Percentiles rank a stretch among this genome's conserved stretches.
These are phyloP conservation scores for Mimumesa dahlbomi DNA, from an alignment of 2,888 invertebrate species.

Conservation along the genomic window DNA sequence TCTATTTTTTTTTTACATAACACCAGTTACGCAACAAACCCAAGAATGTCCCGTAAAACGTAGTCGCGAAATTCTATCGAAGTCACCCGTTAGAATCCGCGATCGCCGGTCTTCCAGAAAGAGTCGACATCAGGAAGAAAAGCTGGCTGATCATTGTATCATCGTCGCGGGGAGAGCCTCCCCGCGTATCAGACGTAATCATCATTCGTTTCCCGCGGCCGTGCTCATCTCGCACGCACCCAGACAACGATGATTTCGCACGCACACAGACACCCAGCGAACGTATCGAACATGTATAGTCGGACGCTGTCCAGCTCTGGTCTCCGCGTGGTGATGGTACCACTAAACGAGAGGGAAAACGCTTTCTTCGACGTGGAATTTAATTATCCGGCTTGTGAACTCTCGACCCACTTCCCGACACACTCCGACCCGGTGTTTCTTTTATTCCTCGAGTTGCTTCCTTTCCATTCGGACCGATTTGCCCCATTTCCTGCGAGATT, in stretches of 20 bases:
- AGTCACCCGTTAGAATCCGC: slow-evolving; percentile 34
- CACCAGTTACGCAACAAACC: not conserved
- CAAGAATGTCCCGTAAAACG: slow-evolving; percentile 1
- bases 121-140: slow-evolving; percentile 71
- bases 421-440: slow-evolving; percentile 34
- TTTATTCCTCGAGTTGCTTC: slow-evolving; percentile 24
- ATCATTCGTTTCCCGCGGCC: slow-evolving; percentile 20
- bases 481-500: slow-evolving; percentile 26
- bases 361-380: slow-evolving; percentile 76
- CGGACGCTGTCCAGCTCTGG: slow-evolving; percentile 33
- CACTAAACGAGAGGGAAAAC: slow-evolving; percentile 74
- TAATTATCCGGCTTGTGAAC: slow-evolving; percentile 75
- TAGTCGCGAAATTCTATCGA: not conserved
- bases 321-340: slow-evolving; percentile 31
- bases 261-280: not conserved
- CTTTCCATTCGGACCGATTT: slow-evolving; percentile 17
- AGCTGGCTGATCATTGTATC: slow-evolving; percentile 64
- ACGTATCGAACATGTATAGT: slow-evolving; percentile 15
- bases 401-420: slow-evolving; percentile 73
- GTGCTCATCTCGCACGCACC: not conserved
- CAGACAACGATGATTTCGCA: not conserved
- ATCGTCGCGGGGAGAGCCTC: slow-evolving; percentile 65
- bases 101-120: slow-evolving; percentile 24
- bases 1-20: slow-evolving; percentile 37
- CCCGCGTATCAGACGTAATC: slow-evolving; percentile 68